Percentiles rank a stretch among this genome's conserved stretches.
phyloP scores from a whole-genome alignment of 1,140 invertebrate genomes.

The Heliconius hewitsoni region DNA sequence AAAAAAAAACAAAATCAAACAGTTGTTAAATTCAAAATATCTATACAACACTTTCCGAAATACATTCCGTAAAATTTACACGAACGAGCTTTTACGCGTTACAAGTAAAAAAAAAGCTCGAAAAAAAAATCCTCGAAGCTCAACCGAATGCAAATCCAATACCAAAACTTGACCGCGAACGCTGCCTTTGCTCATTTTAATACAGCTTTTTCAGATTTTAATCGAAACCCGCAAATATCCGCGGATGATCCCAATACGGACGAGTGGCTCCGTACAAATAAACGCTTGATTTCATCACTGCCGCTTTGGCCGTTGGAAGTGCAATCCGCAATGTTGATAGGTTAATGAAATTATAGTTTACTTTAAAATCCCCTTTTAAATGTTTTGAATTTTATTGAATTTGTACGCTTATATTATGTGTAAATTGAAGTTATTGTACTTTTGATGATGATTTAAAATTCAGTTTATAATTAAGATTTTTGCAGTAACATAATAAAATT shows the following conservation, averaged over 20 bases:
- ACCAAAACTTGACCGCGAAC: slow-evolving; percentile 37
- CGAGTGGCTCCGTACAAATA: slow-evolving; percentile 44
- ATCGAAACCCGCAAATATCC: slow-evolving; percentile 48
- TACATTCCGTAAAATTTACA: background rate
- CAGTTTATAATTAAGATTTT: too few species aligned
- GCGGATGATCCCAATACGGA: slow-evolving; percentile 48
- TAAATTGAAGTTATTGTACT: too few species aligned
- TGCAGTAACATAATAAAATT: too few species aligned
- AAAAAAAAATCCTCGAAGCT: background rate
- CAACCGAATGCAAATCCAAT: slow-evolving; percentile 18
- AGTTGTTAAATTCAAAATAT: background rate
- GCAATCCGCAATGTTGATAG: slow-evolving; percentile 37
- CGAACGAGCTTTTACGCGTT: background rate
- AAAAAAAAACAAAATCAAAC: too few species aligned
- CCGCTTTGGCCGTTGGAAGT: slow-evolving; percentile 41
- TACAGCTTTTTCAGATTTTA: slow-evolving; percentile 44
- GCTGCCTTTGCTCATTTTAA: slow-evolving; percentile 39
- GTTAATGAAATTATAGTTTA: slow-evolving; percentile 43
- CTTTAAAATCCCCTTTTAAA: slow-evolving; percentile 21
- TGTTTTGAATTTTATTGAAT: slow-evolving; percentile 5
- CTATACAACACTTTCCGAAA: background rate
- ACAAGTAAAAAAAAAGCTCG: background rate
- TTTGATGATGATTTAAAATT: too few species aligned
- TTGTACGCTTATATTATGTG: slow-evolving; percentile 12
- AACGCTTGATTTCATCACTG: slow-evolving; percentile 49